Evolutionary conservation across 2,113 vertebrate genomes (phyloP).

Genomic region (Rhinopomastus cyanomelas): DNA sequence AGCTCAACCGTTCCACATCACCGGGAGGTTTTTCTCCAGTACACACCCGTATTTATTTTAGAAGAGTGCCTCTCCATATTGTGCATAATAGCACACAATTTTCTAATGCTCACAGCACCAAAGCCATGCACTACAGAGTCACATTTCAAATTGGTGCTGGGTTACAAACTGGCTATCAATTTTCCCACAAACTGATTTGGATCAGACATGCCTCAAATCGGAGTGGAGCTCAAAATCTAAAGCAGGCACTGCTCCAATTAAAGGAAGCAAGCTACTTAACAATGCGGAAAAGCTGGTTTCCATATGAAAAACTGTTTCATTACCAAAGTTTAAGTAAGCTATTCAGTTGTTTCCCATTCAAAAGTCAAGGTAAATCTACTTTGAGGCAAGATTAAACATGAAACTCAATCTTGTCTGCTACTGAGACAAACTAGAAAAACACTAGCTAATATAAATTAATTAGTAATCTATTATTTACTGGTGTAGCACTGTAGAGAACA

Average conservation of each 20-base stretch:
- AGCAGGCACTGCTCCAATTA: background rate
- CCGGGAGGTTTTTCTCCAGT: background rate
- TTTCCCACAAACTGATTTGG: background rate
- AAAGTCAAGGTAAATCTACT: background rate
- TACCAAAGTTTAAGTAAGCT: background rate
- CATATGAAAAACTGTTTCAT: background rate
- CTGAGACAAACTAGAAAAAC: background rate
- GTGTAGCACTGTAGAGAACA: background rate
- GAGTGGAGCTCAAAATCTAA: background rate
- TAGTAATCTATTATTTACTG: background rate
- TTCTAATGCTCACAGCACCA: background rate
- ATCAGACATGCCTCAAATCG: background rate
- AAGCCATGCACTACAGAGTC: background rate
- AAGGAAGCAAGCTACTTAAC: background rate
- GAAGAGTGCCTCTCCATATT: background rate
- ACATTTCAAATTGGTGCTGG: background rate
- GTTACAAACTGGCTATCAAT: background rate
- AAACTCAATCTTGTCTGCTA: background rate
- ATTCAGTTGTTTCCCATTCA: background rate
- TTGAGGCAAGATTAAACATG: background rate
- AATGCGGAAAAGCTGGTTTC: background rate
- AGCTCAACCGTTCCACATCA: background rate
- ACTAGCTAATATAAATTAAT: background rate
- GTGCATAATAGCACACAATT: background rate
- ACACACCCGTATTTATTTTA: background rate